Evolutionary conservation across 2,113 vertebrate species (phyloP).

Genomic region (Bos taurus): DNA sequence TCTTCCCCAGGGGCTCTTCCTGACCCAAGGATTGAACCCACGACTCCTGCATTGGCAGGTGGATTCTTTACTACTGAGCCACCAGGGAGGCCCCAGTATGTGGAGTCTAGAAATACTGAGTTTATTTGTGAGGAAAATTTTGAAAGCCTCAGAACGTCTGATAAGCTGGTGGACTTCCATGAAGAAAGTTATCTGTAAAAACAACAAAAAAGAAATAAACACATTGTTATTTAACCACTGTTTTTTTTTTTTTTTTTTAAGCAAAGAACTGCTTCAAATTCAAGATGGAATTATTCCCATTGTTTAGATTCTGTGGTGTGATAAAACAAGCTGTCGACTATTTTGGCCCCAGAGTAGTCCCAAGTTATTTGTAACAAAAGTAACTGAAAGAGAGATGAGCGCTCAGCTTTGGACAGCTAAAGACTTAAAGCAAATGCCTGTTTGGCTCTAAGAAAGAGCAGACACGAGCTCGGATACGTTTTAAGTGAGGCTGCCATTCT

Average conservation of each 20-base stretch:
- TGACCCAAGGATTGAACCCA: neutral
- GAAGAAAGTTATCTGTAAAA: neutral
- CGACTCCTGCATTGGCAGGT: neutral
- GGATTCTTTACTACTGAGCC: neutral
- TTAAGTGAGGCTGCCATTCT: slow-evolving; percentile 22
- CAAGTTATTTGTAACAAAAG: slow-evolving; percentile 1
- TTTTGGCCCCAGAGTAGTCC: slow-evolving; percentile 36
- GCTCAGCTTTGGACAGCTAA: neutral
- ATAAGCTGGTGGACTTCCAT: slow-evolving; percentile 3
- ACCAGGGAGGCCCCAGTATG: neutral
- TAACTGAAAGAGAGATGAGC: neutral
- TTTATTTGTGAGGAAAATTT: neutral
- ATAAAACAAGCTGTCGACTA: neutral
- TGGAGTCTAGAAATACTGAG: neutral
- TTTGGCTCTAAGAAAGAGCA: neutral
- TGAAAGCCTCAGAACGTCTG: neutral
- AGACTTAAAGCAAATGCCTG: neutral
- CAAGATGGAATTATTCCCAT: neutral
- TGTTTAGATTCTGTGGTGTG: neutral
- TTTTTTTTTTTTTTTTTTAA: neutral
- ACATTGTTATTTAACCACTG: neutral
- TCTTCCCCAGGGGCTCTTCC: neutral
- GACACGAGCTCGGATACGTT: fast-evolving
- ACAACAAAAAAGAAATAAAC: neutral
- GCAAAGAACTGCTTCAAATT: neutral